Percentiles rank a stretch among this genome's conserved stretches.
Evolutionary conservation across 2,797 vertebrate species (phyloP).

Genomic region (Capromys pilorides): DNA sequence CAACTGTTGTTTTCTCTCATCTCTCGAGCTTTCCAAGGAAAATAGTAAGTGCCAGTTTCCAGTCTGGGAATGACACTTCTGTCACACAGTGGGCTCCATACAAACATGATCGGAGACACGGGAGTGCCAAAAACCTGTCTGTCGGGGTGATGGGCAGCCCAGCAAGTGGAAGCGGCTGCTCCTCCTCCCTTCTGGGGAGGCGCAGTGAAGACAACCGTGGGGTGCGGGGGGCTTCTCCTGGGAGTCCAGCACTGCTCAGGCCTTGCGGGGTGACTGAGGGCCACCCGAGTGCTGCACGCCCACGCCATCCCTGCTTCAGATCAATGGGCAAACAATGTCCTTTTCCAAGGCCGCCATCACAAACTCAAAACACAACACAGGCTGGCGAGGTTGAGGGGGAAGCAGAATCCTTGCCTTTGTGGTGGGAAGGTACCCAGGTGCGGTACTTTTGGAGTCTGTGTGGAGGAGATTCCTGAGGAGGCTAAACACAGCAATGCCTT

Average conservation of each 20-base stretch:
- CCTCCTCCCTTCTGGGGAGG: not conserved
- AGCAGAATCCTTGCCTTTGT: not conserved
- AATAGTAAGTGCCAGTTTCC: constrained; percentile 49
- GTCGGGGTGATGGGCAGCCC: constrained; percentile 35
- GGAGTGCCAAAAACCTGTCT: constrained; percentile 20
- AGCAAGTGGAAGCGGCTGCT: not conserved
- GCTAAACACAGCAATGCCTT: not conserved
- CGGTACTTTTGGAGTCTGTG: not conserved
- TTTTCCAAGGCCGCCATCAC: not conserved
- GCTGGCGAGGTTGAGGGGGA: not conserved
- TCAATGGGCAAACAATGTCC: not conserved
- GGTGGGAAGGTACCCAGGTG: not conserved
- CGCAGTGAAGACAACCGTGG: not conserved
- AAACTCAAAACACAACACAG: not conserved
- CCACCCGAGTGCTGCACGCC: not conserved
- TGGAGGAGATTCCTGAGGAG: not conserved
- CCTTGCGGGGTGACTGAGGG: not conserved
- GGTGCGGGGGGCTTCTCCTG: not conserved
- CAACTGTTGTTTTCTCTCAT: constrained; percentile 60
- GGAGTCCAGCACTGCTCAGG: not conserved
- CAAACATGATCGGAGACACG: constrained; percentile 30
- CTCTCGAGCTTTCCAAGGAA: constrained; percentile 63
- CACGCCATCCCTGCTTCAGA: not conserved
- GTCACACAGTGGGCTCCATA: constrained; percentile 16
- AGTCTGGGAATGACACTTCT: constrained; percentile 59